A percentile compares a stretch with the other conserved stretches of the same genome.
Evolutionary conservation across 2,113 vertebrate genomes (phyloP).

Genomic region (Craseonycteris thonglongyai): DNA sequence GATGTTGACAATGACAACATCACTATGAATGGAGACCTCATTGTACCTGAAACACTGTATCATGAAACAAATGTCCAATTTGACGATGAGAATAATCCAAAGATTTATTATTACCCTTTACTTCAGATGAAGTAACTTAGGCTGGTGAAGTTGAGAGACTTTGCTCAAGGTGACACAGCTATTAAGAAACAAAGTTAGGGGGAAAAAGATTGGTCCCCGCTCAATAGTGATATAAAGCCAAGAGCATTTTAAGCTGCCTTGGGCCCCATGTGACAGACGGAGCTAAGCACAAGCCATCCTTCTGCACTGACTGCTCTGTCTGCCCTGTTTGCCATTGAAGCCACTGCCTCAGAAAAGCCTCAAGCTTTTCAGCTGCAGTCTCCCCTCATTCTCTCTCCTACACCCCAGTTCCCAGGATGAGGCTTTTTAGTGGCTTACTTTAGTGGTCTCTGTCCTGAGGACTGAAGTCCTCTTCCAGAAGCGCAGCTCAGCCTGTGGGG

Average conservation of each 20-base stretch:
- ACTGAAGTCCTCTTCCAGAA: not conserved
- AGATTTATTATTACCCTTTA: not conserved
- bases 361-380: not conserved
- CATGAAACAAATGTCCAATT: not conserved
- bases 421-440: not conserved
- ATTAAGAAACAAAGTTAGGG: not conserved
- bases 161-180: not conserved
- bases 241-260: not conserved
- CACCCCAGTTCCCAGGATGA: not conserved
- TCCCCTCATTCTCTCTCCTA: not conserved
- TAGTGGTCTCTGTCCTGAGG: not conserved
- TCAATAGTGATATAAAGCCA: not conserved
- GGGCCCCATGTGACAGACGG: too few species aligned
- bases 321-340: not conserved
- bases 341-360: not conserved
- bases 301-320: not conserved
- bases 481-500: not conserved
- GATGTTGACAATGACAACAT: not conserved
- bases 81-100: not conserved
- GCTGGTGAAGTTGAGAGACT: not conserved
- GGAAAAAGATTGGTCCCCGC: not conserved
- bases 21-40: not conserved
- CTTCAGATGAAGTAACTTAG: not conserved
- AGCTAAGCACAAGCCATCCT: not conserved
- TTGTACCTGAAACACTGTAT: not conserved